Base-by-base conservation (phyloP, 2,113 vertebrate species). In the Entelurus aequoreus region DNA sequence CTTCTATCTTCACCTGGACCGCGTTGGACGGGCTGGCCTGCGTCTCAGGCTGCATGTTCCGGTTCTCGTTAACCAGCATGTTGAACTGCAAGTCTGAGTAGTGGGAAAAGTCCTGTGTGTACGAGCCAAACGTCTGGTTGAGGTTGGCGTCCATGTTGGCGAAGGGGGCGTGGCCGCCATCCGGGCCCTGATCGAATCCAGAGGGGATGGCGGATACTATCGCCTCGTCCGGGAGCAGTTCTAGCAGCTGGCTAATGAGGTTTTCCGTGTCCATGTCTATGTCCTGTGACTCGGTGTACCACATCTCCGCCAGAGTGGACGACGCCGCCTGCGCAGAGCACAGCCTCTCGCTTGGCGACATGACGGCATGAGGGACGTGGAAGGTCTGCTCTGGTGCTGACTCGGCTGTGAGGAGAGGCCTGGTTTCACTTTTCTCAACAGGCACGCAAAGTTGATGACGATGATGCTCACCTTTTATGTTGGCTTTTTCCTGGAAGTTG, bases 1-100 rank as follows among this genome's bases (percentile, higher is more conserved):
- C 4, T 28, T 88, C 90, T 0, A 64, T 86, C 81, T 91, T 92
- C 67, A 91, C 87, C 46, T 83, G 76, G 19, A 81, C 55, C 59
- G 56, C 7, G 48, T 52, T 55, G 16, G 36, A 48, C n/a, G 56
- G 8, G 54, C 56, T 16, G 8, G 83, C 84, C 68, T 63, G 80
- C 8, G 37, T 42, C 38, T 86, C 77, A 1, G 62, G 0, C 65
- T 67, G 79, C 0, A 36, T 28, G 8, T 48, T 65, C 53, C 84
- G 86, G 62, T 12, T 86, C 69, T 85, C 88, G 1, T 67, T 86
- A 56, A 89, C 77, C 0, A 89, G 81, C 76, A 75, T 85, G 72
- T 66, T 88, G 69, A 90, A 87, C 59, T 85, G 84, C 35, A 82
- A 4, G 61, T 92, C 91, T 4, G 54, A 84, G 53, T 80, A 86